Conservation (phyloP, 2,797 vertebrate genomes). For the Phyllotis vaccarum region DNA sequence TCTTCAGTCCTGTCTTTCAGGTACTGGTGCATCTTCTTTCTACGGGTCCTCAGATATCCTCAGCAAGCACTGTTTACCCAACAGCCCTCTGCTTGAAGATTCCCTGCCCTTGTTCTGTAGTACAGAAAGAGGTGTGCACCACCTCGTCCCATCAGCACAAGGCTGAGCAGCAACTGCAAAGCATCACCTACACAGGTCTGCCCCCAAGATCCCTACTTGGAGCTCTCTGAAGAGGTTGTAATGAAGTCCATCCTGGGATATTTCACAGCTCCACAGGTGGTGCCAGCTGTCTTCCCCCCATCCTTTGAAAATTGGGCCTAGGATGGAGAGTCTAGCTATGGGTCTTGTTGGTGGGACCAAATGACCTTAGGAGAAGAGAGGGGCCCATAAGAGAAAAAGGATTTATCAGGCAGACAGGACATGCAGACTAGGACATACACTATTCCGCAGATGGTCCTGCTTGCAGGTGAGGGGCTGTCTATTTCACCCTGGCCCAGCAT, state of each 20-base stretch:
- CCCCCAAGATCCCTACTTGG: no score
- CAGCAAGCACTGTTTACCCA: fast-evolving
- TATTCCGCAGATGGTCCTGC: fast-evolving
- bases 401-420: background rate
- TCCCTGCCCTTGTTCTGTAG: background rate
- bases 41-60: background rate
- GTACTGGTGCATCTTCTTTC: background rate
- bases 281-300: background rate
- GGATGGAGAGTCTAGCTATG: no score
- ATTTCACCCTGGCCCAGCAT: background rate
- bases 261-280: background rate
- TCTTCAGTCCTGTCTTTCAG: background rate
- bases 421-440: fast-evolving
- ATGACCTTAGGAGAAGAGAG: background rate
- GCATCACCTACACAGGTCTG: background rate
- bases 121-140: background rate
- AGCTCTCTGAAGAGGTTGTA: no score
- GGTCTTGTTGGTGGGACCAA: background rate
- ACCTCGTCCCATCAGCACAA: no score
- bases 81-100: no score
- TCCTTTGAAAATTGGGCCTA: background rate
- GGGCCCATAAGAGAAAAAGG: no score
- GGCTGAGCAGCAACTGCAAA: fast-evolving
- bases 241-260: fast-evolving
- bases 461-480: background rate